A percentile compares a stretch with the other conserved stretches of the same genome.
Evolutionary conservation across 2,888 invertebrate genomes (phyloP).

Genomic region (Scaptomyza reducta): DNA sequence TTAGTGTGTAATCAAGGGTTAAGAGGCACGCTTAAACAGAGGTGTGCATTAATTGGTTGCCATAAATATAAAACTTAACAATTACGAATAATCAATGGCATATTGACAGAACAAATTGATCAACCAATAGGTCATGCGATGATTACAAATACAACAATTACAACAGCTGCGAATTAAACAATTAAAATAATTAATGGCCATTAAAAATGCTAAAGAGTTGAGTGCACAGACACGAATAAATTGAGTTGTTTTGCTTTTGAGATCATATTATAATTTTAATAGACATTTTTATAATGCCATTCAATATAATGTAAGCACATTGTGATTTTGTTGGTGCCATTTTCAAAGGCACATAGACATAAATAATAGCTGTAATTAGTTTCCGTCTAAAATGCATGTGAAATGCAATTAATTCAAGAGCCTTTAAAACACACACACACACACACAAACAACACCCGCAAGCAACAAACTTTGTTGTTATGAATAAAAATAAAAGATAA

Average conservation of each 20-base stretch:
- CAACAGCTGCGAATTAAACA: not conserved
- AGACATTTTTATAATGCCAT: not conserved
- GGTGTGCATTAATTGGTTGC: constrained; percentile 23
- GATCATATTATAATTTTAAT: not conserved
- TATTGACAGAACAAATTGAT: constrained; percentile 11
- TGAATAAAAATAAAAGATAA: constrained; percentile 51
- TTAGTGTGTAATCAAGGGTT: constrained; percentile 60
- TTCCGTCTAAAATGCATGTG: constrained; percentile 65
- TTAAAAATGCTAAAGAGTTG: constrained; percentile 4
- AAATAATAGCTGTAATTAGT: constrained; percentile 64
- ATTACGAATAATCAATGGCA: constrained; percentile 21
- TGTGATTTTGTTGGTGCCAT: constrained; percentile 20
- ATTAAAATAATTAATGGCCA: constrained; percentile 1
- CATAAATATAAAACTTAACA: constrained; percentile 25
- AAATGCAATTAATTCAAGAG: constrained; percentile 76
- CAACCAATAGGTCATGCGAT: not conserved
- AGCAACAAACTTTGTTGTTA: constrained; percentile 34
- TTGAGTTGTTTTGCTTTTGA: not conserved
- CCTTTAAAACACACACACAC: constrained; percentile 13
- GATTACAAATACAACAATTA: not conserved
- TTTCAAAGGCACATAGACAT: constrained; percentile 51
- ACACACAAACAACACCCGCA: constrained; percentile 16
- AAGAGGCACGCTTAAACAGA: constrained; percentile 36
- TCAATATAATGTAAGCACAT: not conserved
- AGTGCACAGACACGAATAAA: not conserved